These are phyloP conservation scores for Idaea dimidiata DNA, from an alignment of 2,888 invertebrate species.

Conservation along the genomic window DNA sequence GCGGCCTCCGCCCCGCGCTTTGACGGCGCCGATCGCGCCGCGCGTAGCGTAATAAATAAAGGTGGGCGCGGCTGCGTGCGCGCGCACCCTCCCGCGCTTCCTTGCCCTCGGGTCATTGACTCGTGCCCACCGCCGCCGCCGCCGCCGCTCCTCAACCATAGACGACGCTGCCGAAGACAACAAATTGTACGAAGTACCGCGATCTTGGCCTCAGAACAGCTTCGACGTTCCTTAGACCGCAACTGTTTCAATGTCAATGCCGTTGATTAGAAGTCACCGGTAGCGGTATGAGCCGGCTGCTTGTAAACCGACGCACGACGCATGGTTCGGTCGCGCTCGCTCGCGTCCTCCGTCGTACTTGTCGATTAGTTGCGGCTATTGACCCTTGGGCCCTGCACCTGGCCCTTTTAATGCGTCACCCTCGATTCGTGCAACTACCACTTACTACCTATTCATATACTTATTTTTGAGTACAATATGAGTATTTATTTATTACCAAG, in stretches of 20 bases:
- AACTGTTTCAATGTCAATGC: constrained; percentile 70
- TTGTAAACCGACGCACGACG: constrained; percentile 20
- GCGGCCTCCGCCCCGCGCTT: constrained; percentile 71
- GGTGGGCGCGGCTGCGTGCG: constrained; percentile 79
- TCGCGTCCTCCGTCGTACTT: constrained; percentile 32
- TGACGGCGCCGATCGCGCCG: constrained; percentile 60
- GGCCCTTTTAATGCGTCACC: constrained; percentile 34
- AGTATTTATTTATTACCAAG: too few relatives aligned
- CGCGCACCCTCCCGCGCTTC: constrained; percentile 77
- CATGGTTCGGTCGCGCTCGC: constrained; percentile 25
- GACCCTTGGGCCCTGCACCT: constrained; percentile 51
- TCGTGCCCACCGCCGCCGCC: constrained; percentile 41
- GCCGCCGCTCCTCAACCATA: constrained; percentile 46
- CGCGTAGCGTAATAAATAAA: constrained; percentile 80
- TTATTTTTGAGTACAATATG: constrained; percentile 22
- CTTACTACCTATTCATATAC: constrained; percentile 16
- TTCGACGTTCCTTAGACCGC: constrained; percentile 31
- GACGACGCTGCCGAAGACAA: constrained; percentile 60
- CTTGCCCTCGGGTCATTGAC: constrained; percentile 76
- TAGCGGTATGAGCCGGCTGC: constrained; percentile 5
- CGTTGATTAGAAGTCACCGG: constrained; percentile 42
- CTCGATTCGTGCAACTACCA: constrained; percentile 19
- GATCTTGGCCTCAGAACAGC: constrained; percentile 57
- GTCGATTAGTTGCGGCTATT: constrained; percentile 38
- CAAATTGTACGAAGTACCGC: constrained; percentile 59